Conservation (phyloP, 2,797 vertebrate species). For the Astyanax mexicanus region DNA sequence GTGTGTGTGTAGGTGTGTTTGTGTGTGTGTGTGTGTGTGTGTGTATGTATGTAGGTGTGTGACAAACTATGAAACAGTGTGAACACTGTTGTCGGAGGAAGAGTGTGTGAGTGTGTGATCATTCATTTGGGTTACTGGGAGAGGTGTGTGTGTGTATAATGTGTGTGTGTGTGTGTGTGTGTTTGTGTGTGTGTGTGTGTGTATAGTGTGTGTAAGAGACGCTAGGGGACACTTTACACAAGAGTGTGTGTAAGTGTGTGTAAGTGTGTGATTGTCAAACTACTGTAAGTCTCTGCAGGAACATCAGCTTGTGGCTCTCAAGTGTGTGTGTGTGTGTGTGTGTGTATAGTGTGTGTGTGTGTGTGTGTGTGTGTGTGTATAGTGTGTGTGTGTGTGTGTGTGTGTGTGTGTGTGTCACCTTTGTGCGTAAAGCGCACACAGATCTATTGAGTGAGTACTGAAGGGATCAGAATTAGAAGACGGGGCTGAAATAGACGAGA, state of each 20-base stretch:
- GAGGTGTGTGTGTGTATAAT: constrained; percentile 41
- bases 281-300: constrained; percentile 13
- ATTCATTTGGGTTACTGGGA: constrained; percentile 23
- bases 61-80: constrained; percentile 32
- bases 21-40: constrained; percentile 38
- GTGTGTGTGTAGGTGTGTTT: constrained; percentile 35
- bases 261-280: no score
- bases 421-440: constrained; percentile 23
- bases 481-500: neutral
- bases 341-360: constrained; percentile 50
- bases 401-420: constrained; percentile 6
- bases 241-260: constrained; percentile 41
- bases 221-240: constrained; percentile 57
- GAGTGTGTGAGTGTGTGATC: constrained; percentile 27
- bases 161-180: constrained; percentile 45
- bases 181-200: constrained; percentile 40
- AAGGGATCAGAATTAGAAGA: constrained; percentile 11
- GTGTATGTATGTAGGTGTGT: constrained; percentile 39
- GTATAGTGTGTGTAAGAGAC: constrained; percentile 46
- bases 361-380: constrained; percentile 28
- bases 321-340: constrained; percentile 41
- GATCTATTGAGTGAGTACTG: neutral
- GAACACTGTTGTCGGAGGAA: neutral
- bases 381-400: constrained; percentile 50
- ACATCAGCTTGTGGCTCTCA: constrained; percentile 18